Conservation (phyloP, 2,113 vertebrate species). For the Carassius carassius region DNA sequence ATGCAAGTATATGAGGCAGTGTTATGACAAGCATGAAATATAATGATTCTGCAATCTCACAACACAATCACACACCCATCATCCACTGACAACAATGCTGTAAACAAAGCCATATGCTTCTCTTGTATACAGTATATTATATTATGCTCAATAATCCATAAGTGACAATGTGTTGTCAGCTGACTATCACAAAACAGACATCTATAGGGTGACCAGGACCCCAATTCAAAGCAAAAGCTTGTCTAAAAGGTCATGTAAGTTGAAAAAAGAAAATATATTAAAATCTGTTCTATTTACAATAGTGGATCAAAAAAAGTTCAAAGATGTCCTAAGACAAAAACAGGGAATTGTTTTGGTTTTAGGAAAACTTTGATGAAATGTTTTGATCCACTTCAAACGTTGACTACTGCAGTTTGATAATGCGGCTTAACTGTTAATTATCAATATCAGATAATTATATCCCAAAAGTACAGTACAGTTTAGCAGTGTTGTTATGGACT, state of each 20-base stretch:
- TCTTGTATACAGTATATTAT: background rate
- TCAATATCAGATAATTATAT: too few relatives aligned
- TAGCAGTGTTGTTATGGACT: background rate
- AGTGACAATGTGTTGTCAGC: background rate
- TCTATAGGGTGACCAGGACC: background rate
- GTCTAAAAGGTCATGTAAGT: background rate
- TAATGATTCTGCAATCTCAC: background rate
- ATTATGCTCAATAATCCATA: too few relatives aligned
- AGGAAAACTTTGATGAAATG: too few relatives aligned
- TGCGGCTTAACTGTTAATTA: too few relatives aligned
- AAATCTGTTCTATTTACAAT: too few relatives aligned
- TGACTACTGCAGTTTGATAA: too few relatives aligned
- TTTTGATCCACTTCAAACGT: too few relatives aligned
- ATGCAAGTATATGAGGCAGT: background rate
- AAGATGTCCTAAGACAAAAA: too few relatives aligned
- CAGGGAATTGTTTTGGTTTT: too few relatives aligned
- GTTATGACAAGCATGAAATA: background rate
- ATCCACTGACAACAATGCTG: background rate
- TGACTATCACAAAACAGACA: background rate
- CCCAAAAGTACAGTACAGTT: background rate
- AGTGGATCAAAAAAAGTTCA: too few relatives aligned
- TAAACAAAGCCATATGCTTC: background rate
- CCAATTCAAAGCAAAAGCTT: background rate
- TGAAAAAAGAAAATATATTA: too few relatives aligned
- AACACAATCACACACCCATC: background rate